phyloP scores from a whole-genome alignment of 2,797 vertebrate species.

The Rhodeus uyekii region DNA sequence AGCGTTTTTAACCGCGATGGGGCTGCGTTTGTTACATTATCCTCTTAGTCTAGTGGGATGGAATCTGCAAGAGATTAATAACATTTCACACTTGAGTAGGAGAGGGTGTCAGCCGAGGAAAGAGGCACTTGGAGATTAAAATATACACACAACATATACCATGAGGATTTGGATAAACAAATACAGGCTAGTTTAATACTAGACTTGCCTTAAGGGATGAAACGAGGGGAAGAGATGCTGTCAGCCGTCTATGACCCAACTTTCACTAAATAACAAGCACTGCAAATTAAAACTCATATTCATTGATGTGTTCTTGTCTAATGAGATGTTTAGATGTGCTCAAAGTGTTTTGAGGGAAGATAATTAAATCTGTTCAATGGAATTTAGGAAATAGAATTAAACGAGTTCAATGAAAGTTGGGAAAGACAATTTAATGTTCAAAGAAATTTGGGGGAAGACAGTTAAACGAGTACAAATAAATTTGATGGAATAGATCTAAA shows the following conservation, averaged over 20 bases:
- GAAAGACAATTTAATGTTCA: too few relatives aligned
- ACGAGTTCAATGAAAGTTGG: too few relatives aligned
- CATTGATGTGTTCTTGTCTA: not conserved
- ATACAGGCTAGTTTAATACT: slow-evolving; percentile 18
- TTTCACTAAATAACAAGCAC: not conserved
- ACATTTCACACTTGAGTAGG: slow-evolving; percentile 57
- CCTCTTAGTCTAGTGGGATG: slow-evolving; percentile 50
- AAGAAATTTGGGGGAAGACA: too few relatives aligned
- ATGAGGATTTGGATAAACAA: slow-evolving; percentile 49
- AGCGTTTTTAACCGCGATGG: slow-evolving; percentile 35
- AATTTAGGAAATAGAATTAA: too few relatives aligned
- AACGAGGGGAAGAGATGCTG: not conserved
- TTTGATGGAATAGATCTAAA: too few relatives aligned
- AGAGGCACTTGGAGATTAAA: slow-evolving; percentile 50
- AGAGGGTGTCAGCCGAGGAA: slow-evolving; percentile 45
- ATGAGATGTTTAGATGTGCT: not conserved
- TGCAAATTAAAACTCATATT: not conserved
- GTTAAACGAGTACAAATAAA: too few relatives aligned
- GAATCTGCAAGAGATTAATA: slow-evolving; percentile 54
- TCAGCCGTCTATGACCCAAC: not conserved
- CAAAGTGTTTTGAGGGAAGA: too few relatives aligned
- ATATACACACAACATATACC: slow-evolving; percentile 31
- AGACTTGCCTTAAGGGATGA: slow-evolving; percentile 4
- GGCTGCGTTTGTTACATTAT: slow-evolving; percentile 44
- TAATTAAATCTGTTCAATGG: too few relatives aligned